Evolutionary conservation across 2,888 invertebrate species (phyloP).

Genomic region (Trichopoda pennipes): DNA sequence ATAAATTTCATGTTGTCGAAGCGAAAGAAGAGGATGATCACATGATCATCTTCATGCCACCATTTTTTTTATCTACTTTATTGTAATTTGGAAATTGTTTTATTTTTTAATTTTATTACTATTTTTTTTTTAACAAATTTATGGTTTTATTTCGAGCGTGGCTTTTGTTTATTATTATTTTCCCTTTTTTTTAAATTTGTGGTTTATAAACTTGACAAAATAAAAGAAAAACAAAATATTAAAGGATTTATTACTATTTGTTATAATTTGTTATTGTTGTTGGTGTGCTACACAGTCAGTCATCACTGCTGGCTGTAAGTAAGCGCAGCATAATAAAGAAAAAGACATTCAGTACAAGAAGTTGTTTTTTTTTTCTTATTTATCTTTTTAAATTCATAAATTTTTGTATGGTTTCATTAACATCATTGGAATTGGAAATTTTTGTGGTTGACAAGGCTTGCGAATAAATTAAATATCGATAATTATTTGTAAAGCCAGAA

Average conservation of each 20-base stretch:
- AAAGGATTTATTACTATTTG: conserved; percentile 64
- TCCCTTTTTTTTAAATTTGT: conserved; percentile 55
- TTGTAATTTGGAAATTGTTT: conserved; percentile 45
- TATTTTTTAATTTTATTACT: neutral
- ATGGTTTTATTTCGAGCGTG: conserved; percentile 64
- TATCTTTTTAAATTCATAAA: conserved; percentile 45
- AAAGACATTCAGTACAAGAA: neutral
- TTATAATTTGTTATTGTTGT: conserved; percentile 53
- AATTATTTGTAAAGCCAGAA: conserved; percentile 33
- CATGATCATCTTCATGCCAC: conserved; percentile 57
- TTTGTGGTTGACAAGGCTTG: conserved; percentile 63
- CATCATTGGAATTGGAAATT: conserved; percentile 59
- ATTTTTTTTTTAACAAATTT: conserved; percentile 47
- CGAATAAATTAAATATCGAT: conserved; percentile 45
- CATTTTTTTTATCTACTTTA: conserved; percentile 24
- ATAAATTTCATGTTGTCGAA: conserved; percentile 56
- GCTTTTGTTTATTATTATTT: conserved; percentile 52
- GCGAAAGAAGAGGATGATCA: conserved; percentile 49
- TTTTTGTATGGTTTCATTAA: conserved; percentile 64
- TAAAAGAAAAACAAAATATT: conserved; percentile 21
- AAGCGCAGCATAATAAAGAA: neutral
- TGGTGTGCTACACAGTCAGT: conserved; percentile 17
- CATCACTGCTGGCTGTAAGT: conserved; percentile 1
- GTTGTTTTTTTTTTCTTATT: neutral
- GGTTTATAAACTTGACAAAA: conserved; percentile 53